Percentiles rank a stretch among this genome's conserved stretches.
phyloP scores from a whole-genome alignment of 2,113 vertebrate species.

The Prochilodus magdalenae region DNA sequence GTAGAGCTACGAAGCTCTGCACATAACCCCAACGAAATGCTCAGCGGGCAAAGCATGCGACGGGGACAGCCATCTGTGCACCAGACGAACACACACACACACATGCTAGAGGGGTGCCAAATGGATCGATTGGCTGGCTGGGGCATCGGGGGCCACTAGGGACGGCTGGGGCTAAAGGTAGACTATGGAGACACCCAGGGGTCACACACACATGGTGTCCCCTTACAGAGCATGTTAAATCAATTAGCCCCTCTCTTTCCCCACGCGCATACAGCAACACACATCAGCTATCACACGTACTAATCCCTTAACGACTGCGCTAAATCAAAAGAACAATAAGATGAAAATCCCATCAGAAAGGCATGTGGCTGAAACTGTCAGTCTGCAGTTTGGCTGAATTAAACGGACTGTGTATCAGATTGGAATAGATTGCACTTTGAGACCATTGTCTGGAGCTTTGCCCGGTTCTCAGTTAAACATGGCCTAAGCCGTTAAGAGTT shows the following conservation, averaged over 20 bases:
- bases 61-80: slow-evolving; percentile 76
- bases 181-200: slow-evolving; percentile 67
- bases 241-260: slow-evolving; percentile 71
- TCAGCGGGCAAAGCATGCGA: slow-evolving; percentile 60
- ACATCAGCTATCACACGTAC: slow-evolving; percentile 35
- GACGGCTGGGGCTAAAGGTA: slow-evolving; percentile 61
- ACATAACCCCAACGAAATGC: slow-evolving; percentile 64
- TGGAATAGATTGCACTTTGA: background rate
- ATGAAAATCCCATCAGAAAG: slow-evolving; percentile 44
- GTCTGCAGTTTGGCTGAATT: background rate
- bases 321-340: slow-evolving; percentile 45
- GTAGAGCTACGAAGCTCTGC: slow-evolving; percentile 68
- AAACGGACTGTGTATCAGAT: background rate
- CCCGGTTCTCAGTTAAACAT: background rate
- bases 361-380: slow-evolving; percentile 15
- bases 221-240: slow-evolving; percentile 82
- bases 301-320: slow-evolving; percentile 26
- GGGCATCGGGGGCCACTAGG: slow-evolving; percentile 71
- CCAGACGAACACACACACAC: slow-evolving; percentile 66
- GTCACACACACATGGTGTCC: slow-evolving; percentile 78
- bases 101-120: slow-evolving; percentile 70
- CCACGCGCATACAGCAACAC: slow-evolving; percentile 2
- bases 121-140: slow-evolving; percentile 79
- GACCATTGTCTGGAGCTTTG: background rate
- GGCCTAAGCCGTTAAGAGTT: background rate